phyloP scores from a whole-genome alignment of 2,888 invertebrate species.

The Yponomeuta cagnagella region DNA sequence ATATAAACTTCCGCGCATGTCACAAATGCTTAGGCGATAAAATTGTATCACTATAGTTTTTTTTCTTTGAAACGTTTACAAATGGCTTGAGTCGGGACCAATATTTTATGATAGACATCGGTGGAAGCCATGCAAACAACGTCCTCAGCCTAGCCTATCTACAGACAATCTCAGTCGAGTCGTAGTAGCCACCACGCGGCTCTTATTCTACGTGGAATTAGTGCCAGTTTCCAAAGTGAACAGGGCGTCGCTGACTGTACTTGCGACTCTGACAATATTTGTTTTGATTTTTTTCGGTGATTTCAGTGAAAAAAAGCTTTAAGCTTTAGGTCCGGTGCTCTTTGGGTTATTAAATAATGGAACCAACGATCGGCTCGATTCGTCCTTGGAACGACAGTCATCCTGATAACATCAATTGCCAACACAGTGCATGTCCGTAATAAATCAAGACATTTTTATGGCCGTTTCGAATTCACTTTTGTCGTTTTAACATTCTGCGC shows the following conservation, averaged over 20 bases:
- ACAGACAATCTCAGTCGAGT: not conserved
- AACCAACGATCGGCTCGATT: not conserved
- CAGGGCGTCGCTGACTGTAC: not conserved
- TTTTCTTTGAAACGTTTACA: not conserved
- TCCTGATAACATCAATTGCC: slow-evolving; percentile 2
- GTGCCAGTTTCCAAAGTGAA: too few relatives aligned
- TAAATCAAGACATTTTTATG: slow-evolving; percentile 12
- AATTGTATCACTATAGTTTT: not conserved
- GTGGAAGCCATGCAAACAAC: not conserved
- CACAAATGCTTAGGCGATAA: not conserved
- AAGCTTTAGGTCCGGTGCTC: not conserved
- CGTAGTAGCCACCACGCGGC: too few relatives aligned
- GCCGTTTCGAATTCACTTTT: slow-evolving; percentile 1
- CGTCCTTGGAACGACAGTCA: not conserved
- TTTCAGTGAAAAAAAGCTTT: not conserved
- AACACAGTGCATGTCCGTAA: slow-evolving; percentile 7
- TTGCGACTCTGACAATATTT: not conserved
- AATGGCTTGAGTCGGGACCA: not conserved
- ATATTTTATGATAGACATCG: not conserved
- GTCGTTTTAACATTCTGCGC: slow-evolving; percentile 3
- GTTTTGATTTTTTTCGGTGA: slow-evolving; percentile 1
- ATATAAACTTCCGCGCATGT: too few relatives aligned
- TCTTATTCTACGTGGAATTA: too few relatives aligned
- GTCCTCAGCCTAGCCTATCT: not conserved
- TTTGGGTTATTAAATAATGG: not conserved